Conservation (phyloP, 2,797 vertebrate genomes). For the Peromyscus nudipes region DNA sequence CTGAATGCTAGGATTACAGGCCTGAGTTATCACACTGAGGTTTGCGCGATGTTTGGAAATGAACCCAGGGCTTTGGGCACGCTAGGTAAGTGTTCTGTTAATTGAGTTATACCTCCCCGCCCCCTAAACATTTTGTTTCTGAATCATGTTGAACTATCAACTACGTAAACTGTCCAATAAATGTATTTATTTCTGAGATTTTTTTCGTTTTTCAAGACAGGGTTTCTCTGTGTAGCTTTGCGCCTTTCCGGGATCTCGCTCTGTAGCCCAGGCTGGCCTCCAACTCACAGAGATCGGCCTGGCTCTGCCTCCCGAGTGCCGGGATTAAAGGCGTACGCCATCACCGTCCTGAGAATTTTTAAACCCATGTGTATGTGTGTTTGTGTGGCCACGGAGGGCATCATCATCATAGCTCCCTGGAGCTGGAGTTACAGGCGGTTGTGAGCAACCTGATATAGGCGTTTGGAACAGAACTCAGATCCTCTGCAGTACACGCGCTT, state of each 20-base stretch:
- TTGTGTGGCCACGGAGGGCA: background rate
- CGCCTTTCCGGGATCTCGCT: no score
- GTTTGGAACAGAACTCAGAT: background rate
- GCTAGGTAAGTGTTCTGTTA: background rate
- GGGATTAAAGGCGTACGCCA: no score
- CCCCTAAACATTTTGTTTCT: slow-evolving; percentile 5
- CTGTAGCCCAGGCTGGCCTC: no score
- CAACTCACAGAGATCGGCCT: no score
- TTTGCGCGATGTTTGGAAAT: background rate
- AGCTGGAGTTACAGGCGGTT: background rate
- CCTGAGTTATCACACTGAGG: no score
- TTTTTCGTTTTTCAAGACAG: no score
- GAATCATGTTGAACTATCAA: slow-evolving; percentile 14
- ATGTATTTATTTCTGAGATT: background rate
- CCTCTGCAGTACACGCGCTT: background rate
- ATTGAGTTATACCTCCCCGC: background rate
- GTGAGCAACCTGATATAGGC: background rate
- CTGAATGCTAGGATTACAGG: background rate
- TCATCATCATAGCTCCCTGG: background rate
- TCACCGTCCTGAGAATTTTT: background rate
- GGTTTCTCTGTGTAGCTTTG: no score
- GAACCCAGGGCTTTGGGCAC: background rate
- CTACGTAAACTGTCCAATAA: slow-evolving; percentile 22
- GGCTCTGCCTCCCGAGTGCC: no score
- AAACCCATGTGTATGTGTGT: background rate